Percentiles rank a stretch among this genome's conserved stretches.
phyloP scores from a whole-genome alignment of 1,140 invertebrate species.

The Periplaneta americana region DNA sequence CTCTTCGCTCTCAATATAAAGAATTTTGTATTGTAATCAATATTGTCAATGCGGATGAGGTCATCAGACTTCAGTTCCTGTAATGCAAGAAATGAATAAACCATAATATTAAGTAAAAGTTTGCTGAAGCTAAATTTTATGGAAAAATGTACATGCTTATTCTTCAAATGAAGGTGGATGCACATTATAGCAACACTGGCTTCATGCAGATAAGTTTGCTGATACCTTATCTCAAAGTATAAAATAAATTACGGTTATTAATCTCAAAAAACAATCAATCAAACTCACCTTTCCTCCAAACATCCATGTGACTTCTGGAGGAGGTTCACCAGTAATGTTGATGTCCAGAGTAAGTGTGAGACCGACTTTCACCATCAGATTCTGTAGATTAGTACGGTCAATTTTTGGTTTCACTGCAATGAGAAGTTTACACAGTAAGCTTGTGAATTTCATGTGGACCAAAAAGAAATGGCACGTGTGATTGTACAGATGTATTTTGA shows the following conservation, averaged over 20 bases:
- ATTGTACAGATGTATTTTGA: too few species aligned
- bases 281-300: slow-evolving; percentile 62
- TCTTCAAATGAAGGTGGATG: too few species aligned
- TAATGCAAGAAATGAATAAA: slow-evolving; percentile 17
- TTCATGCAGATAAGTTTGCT: too few species aligned
- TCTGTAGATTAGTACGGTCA: slow-evolving; percentile 84
- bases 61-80: slow-evolving; percentile 58
- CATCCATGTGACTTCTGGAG: slow-evolving; percentile 86
- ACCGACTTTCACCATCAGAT: slow-evolving; percentile 81
- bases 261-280: too few species aligned
- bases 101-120: too few species aligned
- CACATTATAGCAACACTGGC: too few species aligned
- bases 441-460: neutral
- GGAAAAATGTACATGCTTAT: too few species aligned
- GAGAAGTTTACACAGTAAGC: slow-evolving; percentile 19
- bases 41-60: slow-evolving; percentile 69
- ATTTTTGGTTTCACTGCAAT: slow-evolving; percentile 84
- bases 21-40: slow-evolving; percentile 89
- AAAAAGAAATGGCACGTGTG: too few species aligned
- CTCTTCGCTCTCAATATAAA: slow-evolving; percentile 77
- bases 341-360: slow-evolving; percentile 86
- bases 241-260: too few species aligned
- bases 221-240: too few species aligned
- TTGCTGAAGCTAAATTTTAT: too few species aligned
- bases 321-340: slow-evolving; percentile 90